Evolutionary conservation across 2,797 vertebrate species (phyloP).

Genomic region (Peromyscus eremicus): DNA sequence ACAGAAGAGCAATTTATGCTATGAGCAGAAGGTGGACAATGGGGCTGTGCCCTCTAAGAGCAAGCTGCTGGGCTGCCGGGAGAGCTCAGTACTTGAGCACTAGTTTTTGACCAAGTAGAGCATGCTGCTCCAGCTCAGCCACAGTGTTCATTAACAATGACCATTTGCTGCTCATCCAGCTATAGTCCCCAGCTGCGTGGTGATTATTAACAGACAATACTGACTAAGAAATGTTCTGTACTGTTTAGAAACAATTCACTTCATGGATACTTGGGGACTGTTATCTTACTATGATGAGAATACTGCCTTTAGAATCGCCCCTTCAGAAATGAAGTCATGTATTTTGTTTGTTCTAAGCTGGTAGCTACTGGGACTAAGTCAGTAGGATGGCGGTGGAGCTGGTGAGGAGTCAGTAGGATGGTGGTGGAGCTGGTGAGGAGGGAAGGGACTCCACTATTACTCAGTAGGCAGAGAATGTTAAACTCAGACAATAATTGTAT

Average conservation of each 20-base stretch:
- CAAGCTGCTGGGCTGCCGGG: neutral
- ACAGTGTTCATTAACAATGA: neutral
- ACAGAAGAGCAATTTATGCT: neutral
- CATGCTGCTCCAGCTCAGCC: neutral
- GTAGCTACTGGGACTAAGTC: neutral
- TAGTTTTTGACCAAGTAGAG: neutral
- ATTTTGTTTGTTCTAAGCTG: constrained; percentile 8
- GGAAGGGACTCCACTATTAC: neutral
- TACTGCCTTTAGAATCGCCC: constrained; percentile 35
- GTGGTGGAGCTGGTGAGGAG: neutral
- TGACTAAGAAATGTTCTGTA: constrained; percentile 20
- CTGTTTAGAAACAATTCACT: constrained; percentile 22
- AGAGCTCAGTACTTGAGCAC: neutral
- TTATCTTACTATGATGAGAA: constrained; percentile 41
- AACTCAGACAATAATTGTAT: neutral
- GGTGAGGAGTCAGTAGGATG: too few species aligned
- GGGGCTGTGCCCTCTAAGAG: fast-evolving
- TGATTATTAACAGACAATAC: neutral
- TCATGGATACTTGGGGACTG: neutral
- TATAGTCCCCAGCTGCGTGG: neutral
- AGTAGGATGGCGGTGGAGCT: neutral
- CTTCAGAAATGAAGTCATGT: constrained; percentile 26
- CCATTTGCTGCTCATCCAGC: neutral
- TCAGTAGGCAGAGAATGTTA: neutral
- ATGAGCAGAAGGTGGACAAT: neutral